These are phyloP conservation scores for Helicoverpa zea DNA, from an alignment of 1,140 invertebrate species.

Conservation along the genomic window DNA sequence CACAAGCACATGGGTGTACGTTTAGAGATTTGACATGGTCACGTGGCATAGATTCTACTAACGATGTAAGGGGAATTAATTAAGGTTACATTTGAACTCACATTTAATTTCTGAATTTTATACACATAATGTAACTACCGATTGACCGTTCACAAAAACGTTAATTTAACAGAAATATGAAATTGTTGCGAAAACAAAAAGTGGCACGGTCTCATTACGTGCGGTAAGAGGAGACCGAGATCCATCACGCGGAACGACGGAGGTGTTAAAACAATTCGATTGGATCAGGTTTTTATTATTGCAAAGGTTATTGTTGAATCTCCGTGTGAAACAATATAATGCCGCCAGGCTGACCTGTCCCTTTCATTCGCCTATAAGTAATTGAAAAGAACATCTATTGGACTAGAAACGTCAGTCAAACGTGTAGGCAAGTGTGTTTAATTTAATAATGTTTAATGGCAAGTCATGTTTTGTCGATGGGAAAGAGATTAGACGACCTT, in stretches of 20 bases:
- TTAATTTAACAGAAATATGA: slow-evolving; percentile 21
- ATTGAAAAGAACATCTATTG: slow-evolving; percentile 53
- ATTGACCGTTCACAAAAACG: slow-evolving; percentile 5
- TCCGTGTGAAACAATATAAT: slow-evolving; percentile 47
- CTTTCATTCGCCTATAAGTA: slow-evolving; percentile 58
- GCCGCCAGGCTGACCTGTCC: slow-evolving; percentile 47
- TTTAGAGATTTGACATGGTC: slow-evolving; percentile 30
- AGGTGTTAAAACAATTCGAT: slow-evolving; percentile 58
- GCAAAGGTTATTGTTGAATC: slow-evolving; percentile 38
- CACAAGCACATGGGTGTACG: slow-evolving; percentile 1
- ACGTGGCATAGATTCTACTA: slow-evolving; percentile 14
- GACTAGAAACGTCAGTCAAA: slow-evolving; percentile 72
- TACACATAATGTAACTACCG: neutral
- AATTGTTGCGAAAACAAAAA: slow-evolving; percentile 63
- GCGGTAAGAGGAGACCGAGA: slow-evolving; percentile 54
- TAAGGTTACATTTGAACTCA: neutral
- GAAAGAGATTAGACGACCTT: neutral
- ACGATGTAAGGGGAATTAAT: slow-evolving; percentile 3
- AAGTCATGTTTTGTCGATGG: neutral
- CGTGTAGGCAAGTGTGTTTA: slow-evolving; percentile 56
- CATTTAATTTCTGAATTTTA: neutral
- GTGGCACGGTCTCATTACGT: slow-evolving; percentile 59
- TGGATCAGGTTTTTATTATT: slow-evolving; percentile 57
- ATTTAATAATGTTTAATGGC: slow-evolving; percentile 6
- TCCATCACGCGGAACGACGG: slow-evolving; percentile 57